phyloP scores from a whole-genome alignment of 1,140 invertebrate genomes.

The Pectinophora gossypiella region DNA sequence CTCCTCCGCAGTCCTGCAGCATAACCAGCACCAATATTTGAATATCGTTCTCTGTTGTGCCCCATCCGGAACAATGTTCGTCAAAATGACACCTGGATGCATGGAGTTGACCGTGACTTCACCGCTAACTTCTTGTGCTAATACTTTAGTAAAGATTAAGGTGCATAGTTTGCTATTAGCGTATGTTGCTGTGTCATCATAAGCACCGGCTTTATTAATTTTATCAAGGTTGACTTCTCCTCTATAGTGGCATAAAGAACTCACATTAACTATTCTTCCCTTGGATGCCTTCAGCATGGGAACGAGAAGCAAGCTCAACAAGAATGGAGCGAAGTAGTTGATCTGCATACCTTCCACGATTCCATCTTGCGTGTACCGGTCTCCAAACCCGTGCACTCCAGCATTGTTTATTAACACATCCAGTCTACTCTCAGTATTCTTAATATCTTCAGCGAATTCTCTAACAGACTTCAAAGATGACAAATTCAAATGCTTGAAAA shows the following conservation, averaged over 20 bases:
- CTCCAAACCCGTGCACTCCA: conserved; percentile 47
- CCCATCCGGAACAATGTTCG: neutral
- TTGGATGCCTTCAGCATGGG: conserved; percentile 84
- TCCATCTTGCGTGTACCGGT: conserved; percentile 79
- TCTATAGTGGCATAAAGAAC: neutral
- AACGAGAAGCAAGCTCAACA: conserved; percentile 79
- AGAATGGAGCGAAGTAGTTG: conserved; percentile 89
- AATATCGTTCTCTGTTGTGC: neutral
- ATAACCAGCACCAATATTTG: neutral
- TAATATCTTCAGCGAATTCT: conserved; percentile 78
- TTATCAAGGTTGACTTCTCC: conserved; percentile 1
- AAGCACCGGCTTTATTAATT: neutral
- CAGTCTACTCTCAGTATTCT: conserved; percentile 78
- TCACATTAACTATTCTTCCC: neutral
- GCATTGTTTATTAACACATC: conserved; percentile 90
- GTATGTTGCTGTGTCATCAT: neutral
- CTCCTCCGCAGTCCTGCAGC: conserved; percentile 27
- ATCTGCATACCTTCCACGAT: conserved; percentile 88
- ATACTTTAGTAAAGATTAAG: conserved; percentile 2
- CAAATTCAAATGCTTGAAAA: conserved; percentile 79
- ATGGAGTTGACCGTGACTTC: conserved; percentile 3
- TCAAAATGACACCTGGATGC: conserved; percentile 7
- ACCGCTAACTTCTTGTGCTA: neutral
- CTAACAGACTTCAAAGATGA: conserved; percentile 84
- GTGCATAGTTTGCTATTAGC: conserved; percentile 5